Evolutionary conservation across 2,888 invertebrate genomes (phyloP).

Genomic region (Sinhomidia bicolor): DNA sequence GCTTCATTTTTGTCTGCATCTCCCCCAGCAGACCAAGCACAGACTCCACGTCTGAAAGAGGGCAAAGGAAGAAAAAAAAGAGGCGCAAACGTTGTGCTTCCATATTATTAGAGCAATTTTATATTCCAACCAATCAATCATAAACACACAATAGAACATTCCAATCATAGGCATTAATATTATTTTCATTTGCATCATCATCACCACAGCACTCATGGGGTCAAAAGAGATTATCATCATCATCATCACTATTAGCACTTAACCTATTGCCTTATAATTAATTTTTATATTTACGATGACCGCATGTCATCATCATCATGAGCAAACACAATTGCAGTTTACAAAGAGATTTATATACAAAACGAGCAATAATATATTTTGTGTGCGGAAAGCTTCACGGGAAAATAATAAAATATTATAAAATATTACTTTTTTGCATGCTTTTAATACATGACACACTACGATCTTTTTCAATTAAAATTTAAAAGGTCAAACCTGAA

Average conservation of each 20-base stretch:
- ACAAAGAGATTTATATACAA: constrained; percentile 13
- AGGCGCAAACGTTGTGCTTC: constrained; percentile 64
- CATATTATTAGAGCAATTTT: constrained; percentile 63
- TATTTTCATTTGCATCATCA: background rate
- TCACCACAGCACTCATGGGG: background rate
- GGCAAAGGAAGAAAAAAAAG: constrained; percentile 63
- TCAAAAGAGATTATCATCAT: constrained; percentile 3
- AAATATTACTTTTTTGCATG: background rate
- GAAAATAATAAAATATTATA: constrained; percentile 29
- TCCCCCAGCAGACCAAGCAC: constrained; percentile 78
- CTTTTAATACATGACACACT: background rate
- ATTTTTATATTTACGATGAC: background rate
- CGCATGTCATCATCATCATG: constrained; percentile 12
- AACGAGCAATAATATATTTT: constrained; percentile 25
- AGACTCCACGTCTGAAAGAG: constrained; percentile 78
- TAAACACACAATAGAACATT: background rate
- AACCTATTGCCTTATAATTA: constrained; percentile 11
- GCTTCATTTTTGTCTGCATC: constrained; percentile 77
- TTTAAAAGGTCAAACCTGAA: constrained; percentile 67
- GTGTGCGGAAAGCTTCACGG: constrained; percentile 71
- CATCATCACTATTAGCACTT: constrained; percentile 7
- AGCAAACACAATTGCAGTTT: constrained; percentile 73
- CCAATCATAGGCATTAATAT: background rate
- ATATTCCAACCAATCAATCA: constrained; percentile 43
- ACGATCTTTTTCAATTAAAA: background rate